Conservation (phyloP, 2,888 invertebrate genomes). For the Galerucella nymphaeae region DNA sequence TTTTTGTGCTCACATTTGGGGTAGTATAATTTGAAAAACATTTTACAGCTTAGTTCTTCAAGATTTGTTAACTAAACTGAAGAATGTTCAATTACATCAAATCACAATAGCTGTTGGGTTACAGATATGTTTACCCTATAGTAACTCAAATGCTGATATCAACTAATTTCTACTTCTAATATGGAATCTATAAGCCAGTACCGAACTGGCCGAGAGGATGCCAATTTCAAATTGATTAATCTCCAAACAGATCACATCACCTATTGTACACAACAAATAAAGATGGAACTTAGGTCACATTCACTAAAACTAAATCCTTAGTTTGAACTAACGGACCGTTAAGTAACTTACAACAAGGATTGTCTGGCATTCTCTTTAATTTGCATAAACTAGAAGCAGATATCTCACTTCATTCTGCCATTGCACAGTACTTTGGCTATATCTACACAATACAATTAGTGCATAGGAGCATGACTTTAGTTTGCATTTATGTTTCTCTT, state of each 20-base stretch:
- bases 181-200: slow-evolving; percentile 47
- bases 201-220: slow-evolving; percentile 43
- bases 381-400: slow-evolving; percentile 34
- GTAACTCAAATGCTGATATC: too few species aligned
- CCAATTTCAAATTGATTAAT: slow-evolving; percentile 59
- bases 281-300: slow-evolving; percentile 47
- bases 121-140: too few species aligned
- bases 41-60: too few species aligned
- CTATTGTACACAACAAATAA: slow-evolving; percentile 58
- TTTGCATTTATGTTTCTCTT: slow-evolving; percentile 14
- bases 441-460: slow-evolving; percentile 23
- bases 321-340: slow-evolving; percentile 50
- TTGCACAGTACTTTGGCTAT: slow-evolving; percentile 17
- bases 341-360: slow-evolving; percentile 52
- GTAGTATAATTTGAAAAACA: too few species aligned
- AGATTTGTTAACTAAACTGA: too few species aligned
- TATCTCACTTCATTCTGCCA: slow-evolving; percentile 27
- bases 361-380: slow-evolving; percentile 36
- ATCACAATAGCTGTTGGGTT: too few species aligned
- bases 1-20: too few species aligned
- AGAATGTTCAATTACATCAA: too few species aligned
- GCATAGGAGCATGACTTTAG: slow-evolving; percentile 8
- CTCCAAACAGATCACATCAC: slow-evolving; percentile 55
- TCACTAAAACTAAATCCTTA: slow-evolving; percentile 45
- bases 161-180: slow-evolving; percentile 41